Base-by-base conservation (phyloP, 2,888 invertebrate species). In the Caradrina kadenii region DNA sequence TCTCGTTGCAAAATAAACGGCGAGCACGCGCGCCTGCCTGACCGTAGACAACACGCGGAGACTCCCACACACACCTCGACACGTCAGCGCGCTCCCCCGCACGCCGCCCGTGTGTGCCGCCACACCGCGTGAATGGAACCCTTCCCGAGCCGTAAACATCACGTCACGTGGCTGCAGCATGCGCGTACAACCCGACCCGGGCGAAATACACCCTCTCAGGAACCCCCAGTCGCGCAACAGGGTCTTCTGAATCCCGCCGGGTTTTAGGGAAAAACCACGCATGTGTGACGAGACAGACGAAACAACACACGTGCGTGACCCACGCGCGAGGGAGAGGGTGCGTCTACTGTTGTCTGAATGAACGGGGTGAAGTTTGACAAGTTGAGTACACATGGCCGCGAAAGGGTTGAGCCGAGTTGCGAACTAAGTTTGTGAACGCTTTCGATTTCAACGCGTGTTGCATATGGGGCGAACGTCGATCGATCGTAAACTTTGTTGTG, bases 1-100 rank as follows among this genome's bases (percentile, higher is more conserved):
- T 95, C 94, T 94, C 91, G 94, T 95, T 95, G 94, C 95, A 93
- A 95, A 94, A 94, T 95, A 92, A 93, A 91, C 92, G 91, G 92
- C 90, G 81, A 89, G 90, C 92, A 92, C 92, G 93, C 92, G 90
- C 88, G 86, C 89, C 90, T 86, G 92, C 93, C 94, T 93, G 95
- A 95, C 94, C 95, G 93, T 88, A 92, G 93, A 93, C 94, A 94
- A 94, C 92, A 88, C 87, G 89, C 89, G 88, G 88, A 85, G 88
- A 90, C 93, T 92, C 93, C 94, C 92, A 94, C 94, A 94, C 94
- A 92, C 93, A 83, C 73, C 76, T 55, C 80, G 83, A 80, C 72
- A 86, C 88, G 87, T 85, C 87, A 84, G 75, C 73, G 66, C 69
- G 69, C 68, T 65, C 74, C 74, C 59, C 67, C 56, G 54, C 73